Base-by-base conservation (phyloP, 2,113 vertebrate species). In the Dipodomys merriami region DNA sequence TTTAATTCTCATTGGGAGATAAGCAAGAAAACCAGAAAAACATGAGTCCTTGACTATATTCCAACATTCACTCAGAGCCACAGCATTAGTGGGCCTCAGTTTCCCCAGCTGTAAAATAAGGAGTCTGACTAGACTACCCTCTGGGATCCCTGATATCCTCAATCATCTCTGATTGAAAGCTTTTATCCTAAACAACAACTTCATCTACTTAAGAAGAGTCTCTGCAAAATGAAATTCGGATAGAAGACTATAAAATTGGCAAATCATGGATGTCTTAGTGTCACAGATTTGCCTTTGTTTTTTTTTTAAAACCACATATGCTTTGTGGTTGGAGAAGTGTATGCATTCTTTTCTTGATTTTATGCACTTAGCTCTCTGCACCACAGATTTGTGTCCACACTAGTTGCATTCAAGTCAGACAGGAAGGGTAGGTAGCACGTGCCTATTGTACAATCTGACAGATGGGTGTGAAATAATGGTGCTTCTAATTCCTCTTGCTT, bases 121-220 rank as follows among this genome's bases (percentile, higher is more conserved):
- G 53, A 83, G 7, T 49, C 7, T 4, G 53, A 82, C 49, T 78
- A 5, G n/a, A 64, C 3, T 29, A 10, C 0, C 6, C 19, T 67
- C 29, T 69, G 22, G 16, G 22, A 18, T n/a, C 13, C 18, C 11
- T 29, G 25, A 8, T 15, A 25, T 12, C 44, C 2, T n/a, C n/a
- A 25, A 4, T 60, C 29, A 60, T 79, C 60, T 79, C 4, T 6
- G 5, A 65, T 67, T 82, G 62, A 49, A 94, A 83, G 33, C 4
- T 18, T 94, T 88, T 78, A 44, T 86, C 22, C 12, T 23, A 88
- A 93, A 71, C 22, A 74, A 33, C 22, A 76, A 19, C n/a, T 89
- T n/a, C 23, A 76, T 30, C 16, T 68, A 46, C 72, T 95, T 68
- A 22, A 60, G 84, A 78, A 44, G 3, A 0, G 1, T 23, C 6